Evolutionary conservation across 2,888 invertebrate genomes (phyloP).

Genomic region (Cepaea hortensis): DNA sequence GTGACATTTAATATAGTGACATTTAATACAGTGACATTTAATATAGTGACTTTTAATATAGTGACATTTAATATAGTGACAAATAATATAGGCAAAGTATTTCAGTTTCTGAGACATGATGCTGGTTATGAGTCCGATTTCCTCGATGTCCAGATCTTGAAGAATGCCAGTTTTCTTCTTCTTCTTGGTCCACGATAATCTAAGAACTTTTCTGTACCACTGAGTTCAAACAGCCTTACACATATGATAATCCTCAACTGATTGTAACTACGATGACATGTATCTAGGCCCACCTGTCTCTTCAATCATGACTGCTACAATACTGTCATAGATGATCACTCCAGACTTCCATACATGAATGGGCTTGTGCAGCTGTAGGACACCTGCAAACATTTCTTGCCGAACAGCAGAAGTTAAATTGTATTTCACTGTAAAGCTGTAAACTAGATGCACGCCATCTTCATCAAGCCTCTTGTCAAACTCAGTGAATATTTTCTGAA

Average conservation of each 20-base stretch:
- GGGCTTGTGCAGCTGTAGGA: slow-evolving; percentile 26
- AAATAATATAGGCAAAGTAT: too few species aligned
- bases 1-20: too few species aligned
- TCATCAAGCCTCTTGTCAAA: slow-evolving; percentile 20
- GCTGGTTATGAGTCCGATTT: too few species aligned
- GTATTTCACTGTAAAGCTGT: slow-evolving; percentile 33
- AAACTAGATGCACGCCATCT: slow-evolving; percentile 9
- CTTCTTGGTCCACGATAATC: too few species aligned
- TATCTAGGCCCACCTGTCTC: slow-evolving; percentile 20
- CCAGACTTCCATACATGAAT: slow-evolving; percentile 49
- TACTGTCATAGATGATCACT: slow-evolving; percentile 45
- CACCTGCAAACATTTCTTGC: slow-evolving; percentile 14
- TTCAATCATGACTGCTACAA: slow-evolving; percentile 47
- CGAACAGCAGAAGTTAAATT: slow-evolving; percentile 22
- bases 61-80: too few species aligned
- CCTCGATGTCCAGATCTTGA: too few species aligned
- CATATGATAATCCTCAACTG: background rate
- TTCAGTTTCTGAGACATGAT: too few species aligned
- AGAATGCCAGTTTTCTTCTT: too few species aligned
- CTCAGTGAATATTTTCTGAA: slow-evolving; percentile 28
- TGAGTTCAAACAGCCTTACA: too few species aligned
- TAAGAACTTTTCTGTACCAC: too few species aligned
- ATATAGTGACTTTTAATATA: too few species aligned
- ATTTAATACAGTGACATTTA: too few species aligned
- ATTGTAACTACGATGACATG: background rate